phyloP scores from a whole-genome alignment of 2,113 vertebrate genomes.

The Mirza zaza region DNA sequence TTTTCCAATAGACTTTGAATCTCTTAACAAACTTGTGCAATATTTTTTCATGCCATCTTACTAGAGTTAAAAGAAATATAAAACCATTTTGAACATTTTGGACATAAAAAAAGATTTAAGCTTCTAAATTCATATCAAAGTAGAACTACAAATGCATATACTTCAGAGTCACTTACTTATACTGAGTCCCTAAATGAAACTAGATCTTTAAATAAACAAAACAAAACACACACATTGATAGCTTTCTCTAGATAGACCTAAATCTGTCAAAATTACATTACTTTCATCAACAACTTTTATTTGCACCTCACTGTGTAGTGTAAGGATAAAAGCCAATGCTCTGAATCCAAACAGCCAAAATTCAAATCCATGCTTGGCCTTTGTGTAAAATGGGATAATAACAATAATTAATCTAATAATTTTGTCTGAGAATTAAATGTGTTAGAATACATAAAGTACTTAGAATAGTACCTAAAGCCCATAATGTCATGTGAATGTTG shows the following conservation, averaged over 20 bases:
- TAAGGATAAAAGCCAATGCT: neutral
- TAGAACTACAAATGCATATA: neutral
- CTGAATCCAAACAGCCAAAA: neutral
- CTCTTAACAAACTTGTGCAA: neutral
- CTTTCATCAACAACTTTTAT: neutral
- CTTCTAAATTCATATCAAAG: neutral
- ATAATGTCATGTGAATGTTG: neutral
- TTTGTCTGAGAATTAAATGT: neutral
- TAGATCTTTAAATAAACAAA: constrained; percentile 22
- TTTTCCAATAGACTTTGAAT: constrained; percentile 24
- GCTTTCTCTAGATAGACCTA: neutral
- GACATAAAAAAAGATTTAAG: neutral
- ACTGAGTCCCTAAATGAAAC: neutral
- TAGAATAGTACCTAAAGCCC: neutral
- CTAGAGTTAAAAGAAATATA: constrained; percentile 28
- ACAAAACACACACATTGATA: neutral
- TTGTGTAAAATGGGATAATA: neutral
- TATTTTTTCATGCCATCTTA: neutral
- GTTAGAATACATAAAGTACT: neutral
- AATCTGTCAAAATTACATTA: neutral
- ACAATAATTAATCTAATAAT: neutral
- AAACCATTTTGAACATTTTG: constrained; percentile 21
- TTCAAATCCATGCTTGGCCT: neutral
- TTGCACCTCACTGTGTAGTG: neutral
- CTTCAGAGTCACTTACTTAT: neutral